Conservation (phyloP, 2,888 invertebrate species). For the Siphonodentalium dalli region DNA sequence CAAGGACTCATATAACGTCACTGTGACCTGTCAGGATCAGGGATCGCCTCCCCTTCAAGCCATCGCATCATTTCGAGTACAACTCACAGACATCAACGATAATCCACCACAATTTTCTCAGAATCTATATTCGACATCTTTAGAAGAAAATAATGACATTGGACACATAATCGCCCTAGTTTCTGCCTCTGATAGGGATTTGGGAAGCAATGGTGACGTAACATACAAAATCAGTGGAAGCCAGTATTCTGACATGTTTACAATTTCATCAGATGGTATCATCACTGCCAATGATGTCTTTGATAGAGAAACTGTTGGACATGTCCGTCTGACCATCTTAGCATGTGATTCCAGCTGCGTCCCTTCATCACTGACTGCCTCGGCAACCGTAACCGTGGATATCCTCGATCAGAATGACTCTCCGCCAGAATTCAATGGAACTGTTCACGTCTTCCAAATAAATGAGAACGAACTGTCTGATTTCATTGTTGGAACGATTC, state of each 20-base stretch:
- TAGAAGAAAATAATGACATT: conserved; percentile 40
- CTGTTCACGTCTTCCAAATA: conserved; percentile 28
- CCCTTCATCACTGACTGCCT: conserved; percentile 30
- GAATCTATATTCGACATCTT: conserved; percentile 30
- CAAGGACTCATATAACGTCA: conserved; percentile 37
- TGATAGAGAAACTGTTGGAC: conserved; percentile 36
- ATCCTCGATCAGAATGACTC: conserved; percentile 37
- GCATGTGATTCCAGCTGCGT: conserved; percentile 36
- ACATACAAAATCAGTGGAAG: conserved; percentile 30
- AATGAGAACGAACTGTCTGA: conserved; percentile 30
- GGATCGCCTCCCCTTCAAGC: conserved; percentile 39
- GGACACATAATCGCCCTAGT: conserved; percentile 77
- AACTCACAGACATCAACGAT: conserved; percentile 87
- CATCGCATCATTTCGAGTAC: conserved; percentile 42
- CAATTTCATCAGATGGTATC: conserved; percentile 38
- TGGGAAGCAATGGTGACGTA: conserved; percentile 33
- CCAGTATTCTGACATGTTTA: conserved; percentile 30
- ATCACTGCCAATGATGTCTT: conserved; percentile 34
- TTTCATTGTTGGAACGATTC: conserved; percentile 26
- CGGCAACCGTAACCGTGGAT: conserved; percentile 31
- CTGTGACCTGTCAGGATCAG: conserved; percentile 72
- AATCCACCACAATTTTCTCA: conserved; percentile 83
- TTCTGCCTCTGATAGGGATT: conserved; percentile 77
- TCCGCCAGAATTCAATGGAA: conserved; percentile 28
- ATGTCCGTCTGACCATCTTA: conserved; percentile 35